Base-by-base conservation (phyloP, 2,888 invertebrate genomes). In the Dioctria linearis region DNA sequence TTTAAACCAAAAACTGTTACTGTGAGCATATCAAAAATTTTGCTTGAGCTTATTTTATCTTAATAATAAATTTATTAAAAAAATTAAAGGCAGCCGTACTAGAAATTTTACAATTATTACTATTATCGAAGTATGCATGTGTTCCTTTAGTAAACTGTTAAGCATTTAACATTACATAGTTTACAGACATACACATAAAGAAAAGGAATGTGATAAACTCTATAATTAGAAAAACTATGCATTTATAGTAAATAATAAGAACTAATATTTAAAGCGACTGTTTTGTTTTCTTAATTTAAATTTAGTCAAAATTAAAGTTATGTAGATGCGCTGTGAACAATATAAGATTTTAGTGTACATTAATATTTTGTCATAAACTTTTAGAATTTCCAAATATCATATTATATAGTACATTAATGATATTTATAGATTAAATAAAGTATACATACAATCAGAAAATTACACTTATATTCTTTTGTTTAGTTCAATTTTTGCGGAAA, bases 301-400 rank as follows among this genome's bases (percentile, higher is more conserved):
- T 25, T 25, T 25, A 25, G 25, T 25, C 25, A 25, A 25, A 25
- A 25, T 25, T 25, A 25, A 25, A 25, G 0, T 25, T 25, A 25
- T 46, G 13, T 69, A 69, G 51, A 49, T 51, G 69, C 69, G 69
- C 69, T 69, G 69, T 69, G 69, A 69, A 69, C 54, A 54, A n/a
- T 54, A 11, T 54, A n/a, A 54, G 11, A n/a, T 25, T 25, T 25
- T 25, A 25, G 25, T 25, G 25, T 25, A 25, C 25, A 25, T 25
- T 25, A 25, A 25, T 25, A 25, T 25, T 25, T 25, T 25, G 25
- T 25, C 25, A 25, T 25, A 25, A 25, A 25, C 25, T 25, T 25
- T 25, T 25, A 25, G 25, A 25, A 25, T 25, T 25, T 25, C 25
- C 25, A 25, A 25, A 25, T 25, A 25, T 25, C 25, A 25, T 25